Conservation (phyloP, 2,797 vertebrate genomes). For the Lycodopsis pacificus region DNA sequence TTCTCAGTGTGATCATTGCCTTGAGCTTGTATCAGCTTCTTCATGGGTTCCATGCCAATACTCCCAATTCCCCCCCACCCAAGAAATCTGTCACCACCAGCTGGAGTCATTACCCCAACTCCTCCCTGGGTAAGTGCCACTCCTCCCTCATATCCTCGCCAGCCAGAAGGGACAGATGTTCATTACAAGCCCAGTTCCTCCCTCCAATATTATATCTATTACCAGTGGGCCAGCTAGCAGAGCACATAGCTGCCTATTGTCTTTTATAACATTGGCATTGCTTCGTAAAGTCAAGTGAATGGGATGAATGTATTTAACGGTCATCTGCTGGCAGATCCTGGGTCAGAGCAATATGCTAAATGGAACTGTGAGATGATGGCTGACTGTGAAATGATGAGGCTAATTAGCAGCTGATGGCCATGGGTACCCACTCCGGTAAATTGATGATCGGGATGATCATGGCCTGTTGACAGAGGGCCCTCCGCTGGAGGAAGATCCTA, state of each 20-base stretch:
- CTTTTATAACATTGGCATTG: slow-evolving; percentile 50
- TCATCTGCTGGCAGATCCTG: slow-evolving; percentile 54
- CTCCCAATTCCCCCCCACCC: slow-evolving; percentile 47
- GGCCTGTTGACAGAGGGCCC: slow-evolving; percentile 76
- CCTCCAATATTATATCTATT: slow-evolving; percentile 68
- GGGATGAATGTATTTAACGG: slow-evolving; percentile 35
- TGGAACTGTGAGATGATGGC: slow-evolving; percentile 51
- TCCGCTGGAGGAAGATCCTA: slow-evolving; percentile 69
- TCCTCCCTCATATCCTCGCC: slow-evolving; percentile 56
- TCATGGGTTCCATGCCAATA: slow-evolving; percentile 51
- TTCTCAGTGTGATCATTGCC: slow-evolving; percentile 58
- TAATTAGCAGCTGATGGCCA: slow-evolving; percentile 53
- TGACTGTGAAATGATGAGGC: slow-evolving; percentile 57
- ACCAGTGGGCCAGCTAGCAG: slow-evolving; percentile 45
- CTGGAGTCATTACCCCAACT: slow-evolving; percentile 78
- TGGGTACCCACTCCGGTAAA: slow-evolving; percentile 31
- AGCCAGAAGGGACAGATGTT: slow-evolving; percentile 79
- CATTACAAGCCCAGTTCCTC: slow-evolving; percentile 72
- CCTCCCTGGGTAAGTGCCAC: slow-evolving; percentile 65
- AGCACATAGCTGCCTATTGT: slow-evolving; percentile 53
- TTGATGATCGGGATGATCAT: slow-evolving; percentile 22
- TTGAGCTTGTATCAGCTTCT: slow-evolving; percentile 60
- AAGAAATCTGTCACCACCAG: slow-evolving; percentile 83
- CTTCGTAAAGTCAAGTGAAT: slow-evolving; percentile 36
- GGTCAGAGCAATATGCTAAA: slow-evolving; percentile 52